Base-by-base conservation (phyloP, 2,888 invertebrate genomes). In the Coelinius sp. region DNA sequence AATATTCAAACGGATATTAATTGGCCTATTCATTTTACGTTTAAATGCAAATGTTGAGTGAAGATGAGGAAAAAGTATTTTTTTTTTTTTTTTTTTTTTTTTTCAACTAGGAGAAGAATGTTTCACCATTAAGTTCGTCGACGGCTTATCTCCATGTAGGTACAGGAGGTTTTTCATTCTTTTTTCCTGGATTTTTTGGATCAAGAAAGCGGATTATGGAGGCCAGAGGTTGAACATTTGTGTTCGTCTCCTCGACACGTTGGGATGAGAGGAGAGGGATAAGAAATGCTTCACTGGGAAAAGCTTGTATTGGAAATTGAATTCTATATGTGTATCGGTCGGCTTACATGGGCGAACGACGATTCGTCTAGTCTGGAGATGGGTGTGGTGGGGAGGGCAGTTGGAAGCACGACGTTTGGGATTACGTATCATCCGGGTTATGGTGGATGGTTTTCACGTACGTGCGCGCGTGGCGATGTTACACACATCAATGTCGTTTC, bases 401-500 rank as follows among this genome's bases (percentile, higher is more conserved):
- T 70, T 70, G 53, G 64, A 65, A 65, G 65, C 65, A 65, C 53
- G 70, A 70, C 65, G 41, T 56, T 56, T 38, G 64, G 70, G 64
- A 56, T 59, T 70, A 64, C 49, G 31, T 31, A 71, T 52, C 22
- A 10, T n/a, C 59, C 22, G 22, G 31, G 35, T 24, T 38, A 63
- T 35, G 41, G 35, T 59, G 17, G n/a, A 35, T 31, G 31, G 31
- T 31, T 59, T 46, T 35, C 49, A 49, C 49, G 63, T 59, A 68
- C 67, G 67, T 67, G 65, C 44, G 38, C 62, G 25, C 49, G n/a
- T n/a, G 31, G 35, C 64, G n/a, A 31, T 68, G 59, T 65, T 46
- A 68, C 53, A 68, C 53, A 70, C 73, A 76, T 76, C 76, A 78
- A 76, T 76, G 76, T 72, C 76, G 73, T 74, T 71, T 75, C 73